A percentile compares a stretch with the other conserved stretches of the same genome.
phyloP scores from a whole-genome alignment of 92 coral and sea anemone species.

The Palythoa grandiflora region DNA sequence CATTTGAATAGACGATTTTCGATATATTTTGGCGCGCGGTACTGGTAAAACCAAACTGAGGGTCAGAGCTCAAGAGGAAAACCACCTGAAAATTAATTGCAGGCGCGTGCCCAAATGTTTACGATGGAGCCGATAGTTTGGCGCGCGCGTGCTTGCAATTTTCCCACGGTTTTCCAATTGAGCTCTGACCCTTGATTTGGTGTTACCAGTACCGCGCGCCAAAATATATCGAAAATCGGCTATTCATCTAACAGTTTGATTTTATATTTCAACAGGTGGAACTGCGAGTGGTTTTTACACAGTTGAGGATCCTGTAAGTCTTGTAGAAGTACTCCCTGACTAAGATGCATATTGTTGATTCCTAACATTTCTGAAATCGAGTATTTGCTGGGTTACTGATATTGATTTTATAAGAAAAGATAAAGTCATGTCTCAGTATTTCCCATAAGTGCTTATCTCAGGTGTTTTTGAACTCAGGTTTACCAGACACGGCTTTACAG shows the following conservation, averaged over 20 bases:
- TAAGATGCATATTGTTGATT: not conserved
- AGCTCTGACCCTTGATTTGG: too few relatives aligned
- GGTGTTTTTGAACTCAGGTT: constrained; percentile 20
- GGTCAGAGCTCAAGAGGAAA: too few relatives aligned
- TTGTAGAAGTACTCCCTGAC: not conserved
- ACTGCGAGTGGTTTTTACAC: constrained; percentile 97
- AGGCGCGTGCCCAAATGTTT: too few relatives aligned
- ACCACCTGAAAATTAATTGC: too few relatives aligned
- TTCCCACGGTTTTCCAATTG: too few relatives aligned
- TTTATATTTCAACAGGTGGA: constrained; percentile 70
- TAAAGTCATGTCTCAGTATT: too few relatives aligned
- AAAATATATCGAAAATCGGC: too few relatives aligned
- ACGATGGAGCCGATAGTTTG: not conserved
- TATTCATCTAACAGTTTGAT: not conserved
- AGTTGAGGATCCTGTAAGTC: constrained; percentile 92
- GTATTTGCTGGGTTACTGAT: too few relatives aligned
- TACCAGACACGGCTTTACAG: constrained; percentile 80
- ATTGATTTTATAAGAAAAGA: too few relatives aligned
- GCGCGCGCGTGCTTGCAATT: not conserved
- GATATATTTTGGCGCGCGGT: too few relatives aligned
- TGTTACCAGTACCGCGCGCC: too few relatives aligned
- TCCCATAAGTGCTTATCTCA: not conserved
- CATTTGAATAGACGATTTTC: not conserved
- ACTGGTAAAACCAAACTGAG: too few relatives aligned
- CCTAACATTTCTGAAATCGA: not conserved